Evolutionary conservation across 2,888 invertebrate species (phyloP), one percentile per base, ranked within the genome.

Genomic region (Folsomia candida): DNA sequence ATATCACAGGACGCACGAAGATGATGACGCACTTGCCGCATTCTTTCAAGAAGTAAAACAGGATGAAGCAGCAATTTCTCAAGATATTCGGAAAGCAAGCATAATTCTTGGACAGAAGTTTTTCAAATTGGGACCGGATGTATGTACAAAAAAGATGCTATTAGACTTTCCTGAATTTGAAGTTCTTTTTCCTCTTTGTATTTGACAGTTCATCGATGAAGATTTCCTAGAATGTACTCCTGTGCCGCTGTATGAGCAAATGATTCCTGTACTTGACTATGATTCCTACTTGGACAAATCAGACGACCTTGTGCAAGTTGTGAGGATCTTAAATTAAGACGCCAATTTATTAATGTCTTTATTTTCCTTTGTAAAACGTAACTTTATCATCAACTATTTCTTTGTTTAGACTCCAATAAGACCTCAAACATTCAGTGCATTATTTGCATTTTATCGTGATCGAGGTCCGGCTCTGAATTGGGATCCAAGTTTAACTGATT

Each of bases 221-320:
- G 72, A 72, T 29, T 71, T 73, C 51, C 67, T 76, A 18, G 79
- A 80, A 58, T 75, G 78, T 54, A 80, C 79, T 18, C 79, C 79
- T 3, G 24, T 76, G 3, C 78, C 78, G 0, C 62, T 76, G 1
- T 80, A 76, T 76, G 66, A 70, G 47, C 71, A 71, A 29, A 62
- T 61, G 0, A 69, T 76, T 25, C 72, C 73, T 1, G 24, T 76
- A 0, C 37, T 73, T n/a, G 72, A 77, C 54, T 78, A 69, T 26
- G 73, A 73, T 25, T 37, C 24, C 6, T 69, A 78, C 22, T 25
- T 76, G 9, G 73, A 73, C 6, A 70, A 70, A 68, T 66, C 71
- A 14, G 71, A 70, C 4, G 79, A 80, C 6, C 68, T 80, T 22
- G 70, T 80, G 26, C 59, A 71, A 20, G 25, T 73, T 28, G 79